Evolutionary conservation across 2,888 invertebrate species (phyloP).

Genomic region (Diploptera punctata): DNA sequence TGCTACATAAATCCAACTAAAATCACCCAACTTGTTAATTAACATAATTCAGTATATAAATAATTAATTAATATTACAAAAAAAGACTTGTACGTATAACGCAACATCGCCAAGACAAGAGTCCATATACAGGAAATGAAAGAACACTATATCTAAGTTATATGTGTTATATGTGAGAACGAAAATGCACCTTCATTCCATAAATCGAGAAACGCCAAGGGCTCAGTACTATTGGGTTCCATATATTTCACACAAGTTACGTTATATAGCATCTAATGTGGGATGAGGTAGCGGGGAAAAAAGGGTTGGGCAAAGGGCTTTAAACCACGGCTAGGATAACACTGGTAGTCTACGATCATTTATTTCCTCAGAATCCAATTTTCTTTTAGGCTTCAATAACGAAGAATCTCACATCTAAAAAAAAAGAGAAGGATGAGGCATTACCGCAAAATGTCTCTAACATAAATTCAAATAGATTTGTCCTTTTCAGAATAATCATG

Average conservation of each 20-base stretch:
- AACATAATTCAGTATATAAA: too few species aligned
- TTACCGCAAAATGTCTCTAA: constrained; percentile 14
- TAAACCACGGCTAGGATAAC: constrained; percentile 29
- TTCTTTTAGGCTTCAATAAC: constrained; percentile 38
- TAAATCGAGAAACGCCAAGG: constrained; percentile 31
- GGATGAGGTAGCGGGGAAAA: not conserved
- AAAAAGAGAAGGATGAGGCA: constrained; percentile 28
- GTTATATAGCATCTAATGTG: not conserved
- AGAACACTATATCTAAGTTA: not conserved
- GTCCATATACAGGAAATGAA: constrained; percentile 7
- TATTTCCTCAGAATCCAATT: constrained; percentile 39
- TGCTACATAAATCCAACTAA: too few species aligned
- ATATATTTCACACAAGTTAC: constrained; percentile 26
- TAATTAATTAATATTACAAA: too few species aligned
- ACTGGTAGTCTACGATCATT: constrained; percentile 32
- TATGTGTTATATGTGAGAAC: constrained; percentile 33
- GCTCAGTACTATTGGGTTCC: constrained; percentile 7
- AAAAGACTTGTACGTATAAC: too few species aligned
- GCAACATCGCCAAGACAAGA: not conserved
- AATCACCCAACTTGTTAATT: too few species aligned
- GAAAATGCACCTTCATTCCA: constrained; percentile 34
- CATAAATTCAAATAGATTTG: constrained; percentile 27
- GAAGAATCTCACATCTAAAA: constrained; percentile 29
- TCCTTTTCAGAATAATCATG: constrained; percentile 22
- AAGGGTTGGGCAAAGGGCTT: not conserved